Percentiles rank a stretch among this genome's conserved stretches.
phyloP scores from a whole-genome alignment of 2,797 vertebrate species.

The Sebastes paucispinis region DNA sequence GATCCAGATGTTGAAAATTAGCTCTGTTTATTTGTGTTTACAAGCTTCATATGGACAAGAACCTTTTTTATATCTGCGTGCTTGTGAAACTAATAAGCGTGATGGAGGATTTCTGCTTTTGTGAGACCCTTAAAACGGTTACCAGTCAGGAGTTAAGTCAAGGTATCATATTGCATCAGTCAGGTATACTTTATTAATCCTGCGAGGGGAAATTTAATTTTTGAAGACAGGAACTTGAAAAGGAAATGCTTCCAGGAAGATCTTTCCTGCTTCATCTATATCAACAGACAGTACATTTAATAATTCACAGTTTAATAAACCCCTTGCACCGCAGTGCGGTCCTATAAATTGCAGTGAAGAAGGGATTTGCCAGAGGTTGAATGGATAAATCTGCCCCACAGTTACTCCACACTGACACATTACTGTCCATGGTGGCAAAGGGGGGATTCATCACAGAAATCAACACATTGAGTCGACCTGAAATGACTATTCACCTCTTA shows the following conservation, averaged over 20 bases:
- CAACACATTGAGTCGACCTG: not conserved
- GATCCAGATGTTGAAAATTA: slow-evolving; percentile 61
- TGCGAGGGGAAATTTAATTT: not conserved
- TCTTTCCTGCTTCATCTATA: not conserved
- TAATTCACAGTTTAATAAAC: slow-evolving; percentile 31
- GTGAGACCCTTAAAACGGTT: slow-evolving; percentile 1
- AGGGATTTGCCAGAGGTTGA: not conserved
- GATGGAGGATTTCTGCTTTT: slow-evolving; percentile 27
- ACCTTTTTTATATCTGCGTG: slow-evolving; percentile 20
- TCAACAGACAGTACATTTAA: slow-evolving; percentile 6
- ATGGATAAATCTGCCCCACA: slow-evolving; percentile 12
- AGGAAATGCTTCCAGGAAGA: not conserved
- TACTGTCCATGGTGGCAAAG: not conserved
- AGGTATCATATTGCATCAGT: not conserved
- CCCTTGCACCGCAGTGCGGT: not conserved
- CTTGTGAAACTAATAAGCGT: slow-evolving; percentile 39
- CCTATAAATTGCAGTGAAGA: not conserved
- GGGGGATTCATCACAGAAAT: slow-evolving; percentile 19
- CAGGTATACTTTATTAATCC: not conserved
- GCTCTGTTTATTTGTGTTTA: slow-evolving; percentile 35
- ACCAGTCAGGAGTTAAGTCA: not conserved
- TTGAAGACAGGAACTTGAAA: not conserved
- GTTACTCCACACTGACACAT: not conserved
- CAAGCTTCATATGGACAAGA: slow-evolving; percentile 39
- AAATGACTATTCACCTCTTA: not conserved